Evolutionary conservation across 2,888 invertebrate species (phyloP), one percentile per base, ranked within the genome.

Genomic region (Zelleria hepariella): DNA sequence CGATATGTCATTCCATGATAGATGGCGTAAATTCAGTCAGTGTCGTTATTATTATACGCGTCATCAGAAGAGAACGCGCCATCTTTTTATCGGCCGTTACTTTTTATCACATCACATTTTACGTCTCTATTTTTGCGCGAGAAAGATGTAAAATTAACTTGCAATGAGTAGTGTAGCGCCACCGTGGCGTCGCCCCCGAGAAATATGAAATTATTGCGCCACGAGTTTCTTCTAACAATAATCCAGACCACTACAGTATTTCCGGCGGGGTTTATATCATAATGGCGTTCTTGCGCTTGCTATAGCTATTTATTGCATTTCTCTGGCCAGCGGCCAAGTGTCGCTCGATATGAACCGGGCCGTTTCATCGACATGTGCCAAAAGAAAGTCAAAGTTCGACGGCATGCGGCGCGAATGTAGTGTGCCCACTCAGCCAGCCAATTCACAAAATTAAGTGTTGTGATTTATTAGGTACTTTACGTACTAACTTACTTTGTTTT

Each of bases 351-450:
- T 72, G 71, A 69, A 69, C 67, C 66, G n/a, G n/a, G 71, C 25
- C 24, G 27, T 5, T 70, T 67, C 72, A 71, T 75, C 74, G 75
- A 76, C 71, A 75, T 72, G 73, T 76, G 80, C 82, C 79, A 78
- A 77, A 80, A 78, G 79, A 86, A 85, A 86, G 84, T 78, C 83
- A 80, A 81, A 84, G 84, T 85, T 86, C 82, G 82, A 79, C 77
- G 80, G 78, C 80, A 76, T 76, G 65, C 49, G 48, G 57, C 57
- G 58, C 42, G 32, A 57, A 56, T 55, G 10, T 56, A 58, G 60
- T 23, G 54, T 10, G 23, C 51, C 21, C 20, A 20, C 7, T 51
- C 10, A 51, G 7, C 23, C 23, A 23, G 51, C 51, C 51, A 51
- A 51, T 15, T 51, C 53, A 54, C 53, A 56, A 20, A 8, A 56